A percentile compares a stretch with the other conserved stretches of the same genome.
Conservation (phyloP, 1,140 invertebrate species). For the Lepidurus couesii region DNA sequence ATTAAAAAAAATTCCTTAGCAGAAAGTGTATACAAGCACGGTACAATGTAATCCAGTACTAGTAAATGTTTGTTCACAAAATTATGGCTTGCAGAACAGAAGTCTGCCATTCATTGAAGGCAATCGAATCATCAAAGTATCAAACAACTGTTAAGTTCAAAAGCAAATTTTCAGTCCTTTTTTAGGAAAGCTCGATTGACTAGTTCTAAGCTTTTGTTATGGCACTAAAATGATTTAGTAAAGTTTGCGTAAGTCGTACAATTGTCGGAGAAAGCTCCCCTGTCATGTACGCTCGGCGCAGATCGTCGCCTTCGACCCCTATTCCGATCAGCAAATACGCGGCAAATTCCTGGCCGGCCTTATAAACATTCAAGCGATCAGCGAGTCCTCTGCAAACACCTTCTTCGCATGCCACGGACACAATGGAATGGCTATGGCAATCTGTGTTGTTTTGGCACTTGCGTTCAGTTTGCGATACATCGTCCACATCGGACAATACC, state of each 20-base stretch:
- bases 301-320: not conserved
- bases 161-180: not conserved
- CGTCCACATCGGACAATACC: not conserved
- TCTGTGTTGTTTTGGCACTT: not conserved
- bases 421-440: not conserved
- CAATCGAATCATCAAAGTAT: too few species aligned
- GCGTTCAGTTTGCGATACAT: not conserved
- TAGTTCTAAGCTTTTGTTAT: not conserved
- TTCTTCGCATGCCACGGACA: not conserved
- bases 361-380: not conserved
- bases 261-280: not conserved
- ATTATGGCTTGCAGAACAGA: too few species aligned
- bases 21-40: too few species aligned
- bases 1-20: too few species aligned
- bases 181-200: not conserved
- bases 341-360: not conserved
- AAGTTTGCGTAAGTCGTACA: not conserved
- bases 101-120: too few species aligned
- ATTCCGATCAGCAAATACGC: not conserved
- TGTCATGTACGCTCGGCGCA: not conserved
- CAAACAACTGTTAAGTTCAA: not conserved
- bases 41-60: too few species aligned
- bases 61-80: too few species aligned
- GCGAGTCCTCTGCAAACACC: not conserved
- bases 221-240: not conserved